Conservation (phyloP, 1,140 invertebrate species). For the Calosoma granatense region DNA sequence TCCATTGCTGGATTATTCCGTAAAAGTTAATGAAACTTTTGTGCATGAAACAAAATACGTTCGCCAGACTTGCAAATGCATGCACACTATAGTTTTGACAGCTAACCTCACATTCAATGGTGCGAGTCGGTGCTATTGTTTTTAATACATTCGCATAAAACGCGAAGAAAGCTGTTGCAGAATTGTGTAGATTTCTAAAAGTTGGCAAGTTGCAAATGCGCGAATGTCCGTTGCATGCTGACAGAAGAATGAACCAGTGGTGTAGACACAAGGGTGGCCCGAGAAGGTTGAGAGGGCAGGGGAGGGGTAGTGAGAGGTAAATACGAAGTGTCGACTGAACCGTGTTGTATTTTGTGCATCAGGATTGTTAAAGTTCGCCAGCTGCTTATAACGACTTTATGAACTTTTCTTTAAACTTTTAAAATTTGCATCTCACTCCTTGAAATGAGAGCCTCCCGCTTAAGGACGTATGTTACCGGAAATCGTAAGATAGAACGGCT, state of each 20-base stretch:
- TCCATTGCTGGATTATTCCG: no score
- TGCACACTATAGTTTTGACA: no score
- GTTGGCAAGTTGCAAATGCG: neutral
- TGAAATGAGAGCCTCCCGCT: neutral
- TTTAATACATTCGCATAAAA: no score
- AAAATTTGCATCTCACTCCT: conserved; percentile 4
- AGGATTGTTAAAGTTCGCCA: neutral
- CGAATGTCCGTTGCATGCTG: neutral
- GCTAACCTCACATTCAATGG: no score
- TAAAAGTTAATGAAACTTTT: no score
- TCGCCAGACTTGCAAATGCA: no score
- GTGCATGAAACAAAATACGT: no score
- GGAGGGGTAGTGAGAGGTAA: neutral
- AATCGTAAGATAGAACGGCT: neutral
- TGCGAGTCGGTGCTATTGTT: no score
- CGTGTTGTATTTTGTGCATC: neutral
- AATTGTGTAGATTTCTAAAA: neutral
- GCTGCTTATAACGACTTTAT: neutral
- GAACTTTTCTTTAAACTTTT: conserved; percentile 3
- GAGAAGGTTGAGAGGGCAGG: neutral
- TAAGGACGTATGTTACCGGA: neutral
- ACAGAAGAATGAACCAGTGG: no score
- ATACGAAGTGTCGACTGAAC: neutral
- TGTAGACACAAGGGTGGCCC: no score
- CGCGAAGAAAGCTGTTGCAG: no score